Conservation (phyloP, 2,888 invertebrate genomes). For the Therioaphis trifolii region DNA sequence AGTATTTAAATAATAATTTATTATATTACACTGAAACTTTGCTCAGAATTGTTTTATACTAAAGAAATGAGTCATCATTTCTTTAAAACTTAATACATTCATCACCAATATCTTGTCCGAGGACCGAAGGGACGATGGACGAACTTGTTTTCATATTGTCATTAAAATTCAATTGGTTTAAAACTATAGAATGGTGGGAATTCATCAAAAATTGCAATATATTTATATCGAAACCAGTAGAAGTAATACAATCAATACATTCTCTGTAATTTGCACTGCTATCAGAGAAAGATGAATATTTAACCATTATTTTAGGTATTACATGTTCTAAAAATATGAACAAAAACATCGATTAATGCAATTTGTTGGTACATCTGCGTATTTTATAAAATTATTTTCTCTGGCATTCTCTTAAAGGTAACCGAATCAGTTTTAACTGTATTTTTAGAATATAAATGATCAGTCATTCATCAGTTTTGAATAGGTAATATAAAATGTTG, state of each 20-base stretch:
- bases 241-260: background rate
- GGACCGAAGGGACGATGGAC: no score
- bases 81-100: no score
- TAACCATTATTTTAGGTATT: constrained; percentile 30
- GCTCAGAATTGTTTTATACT: no score
- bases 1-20: no score
- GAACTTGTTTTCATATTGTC: background rate
- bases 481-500: background rate
- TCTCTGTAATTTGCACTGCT: no score
- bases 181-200: background rate
- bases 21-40: no score
- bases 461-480: background rate
- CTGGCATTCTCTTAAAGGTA: background rate
- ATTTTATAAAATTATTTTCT: constrained; percentile 30
- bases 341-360: background rate
- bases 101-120: no score
- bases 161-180: background rate
- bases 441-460: constrained; percentile 6
- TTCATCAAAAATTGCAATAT: background rate
- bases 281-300: constrained; percentile 2
- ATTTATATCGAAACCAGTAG: background rate
- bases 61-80: no score
- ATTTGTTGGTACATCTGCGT: constrained; percentile 16
- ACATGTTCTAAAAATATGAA: constrained; percentile 10
- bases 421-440: background rate